A percentile compares a stretch with the other conserved stretches of the same genome.
phyloP scores from a whole-genome alignment of 2,797 vertebrate species.

The Rhincodon typus region DNA sequence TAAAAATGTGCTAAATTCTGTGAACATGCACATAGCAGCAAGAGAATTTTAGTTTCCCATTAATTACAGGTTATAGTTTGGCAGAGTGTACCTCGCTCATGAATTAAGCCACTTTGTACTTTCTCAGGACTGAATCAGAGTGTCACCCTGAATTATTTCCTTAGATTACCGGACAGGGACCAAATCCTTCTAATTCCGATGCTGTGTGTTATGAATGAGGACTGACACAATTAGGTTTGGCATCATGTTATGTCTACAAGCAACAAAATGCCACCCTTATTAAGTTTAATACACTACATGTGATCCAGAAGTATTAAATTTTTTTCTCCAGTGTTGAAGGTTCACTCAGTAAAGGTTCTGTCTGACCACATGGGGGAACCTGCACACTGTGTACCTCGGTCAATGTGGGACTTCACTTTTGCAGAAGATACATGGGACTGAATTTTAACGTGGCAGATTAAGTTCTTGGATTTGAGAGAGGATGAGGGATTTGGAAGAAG shows the following conservation, averaged over 20 bases:
- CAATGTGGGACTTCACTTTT: neutral
- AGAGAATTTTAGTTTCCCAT: neutral
- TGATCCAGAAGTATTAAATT: too few species aligned
- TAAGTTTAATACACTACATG: neutral
- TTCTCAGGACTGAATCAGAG: neutral
- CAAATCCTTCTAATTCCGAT: neutral
- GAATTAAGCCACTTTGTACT: neutral
- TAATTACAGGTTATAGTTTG: neutral
- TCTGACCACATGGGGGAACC: conserved; percentile 21
- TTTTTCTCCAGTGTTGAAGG: neutral
- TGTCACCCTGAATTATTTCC: neutral
- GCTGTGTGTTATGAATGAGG: neutral
- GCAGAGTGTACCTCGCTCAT: neutral
- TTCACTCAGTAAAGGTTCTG: neutral
- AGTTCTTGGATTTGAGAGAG: neutral
- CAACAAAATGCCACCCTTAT: neutral
- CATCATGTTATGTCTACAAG: neutral
- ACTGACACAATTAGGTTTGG: neutral
- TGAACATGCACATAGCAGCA: neutral
- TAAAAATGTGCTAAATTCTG: neutral
- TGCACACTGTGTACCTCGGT: neutral
- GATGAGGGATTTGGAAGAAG: too few species aligned
- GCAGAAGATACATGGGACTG: neutral
- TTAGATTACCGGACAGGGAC: neutral
- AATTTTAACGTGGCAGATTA: neutral